Evolutionary conservation across 2,888 invertebrate genomes (phyloP).

Genomic region (Drosophila meridiana): DNA sequence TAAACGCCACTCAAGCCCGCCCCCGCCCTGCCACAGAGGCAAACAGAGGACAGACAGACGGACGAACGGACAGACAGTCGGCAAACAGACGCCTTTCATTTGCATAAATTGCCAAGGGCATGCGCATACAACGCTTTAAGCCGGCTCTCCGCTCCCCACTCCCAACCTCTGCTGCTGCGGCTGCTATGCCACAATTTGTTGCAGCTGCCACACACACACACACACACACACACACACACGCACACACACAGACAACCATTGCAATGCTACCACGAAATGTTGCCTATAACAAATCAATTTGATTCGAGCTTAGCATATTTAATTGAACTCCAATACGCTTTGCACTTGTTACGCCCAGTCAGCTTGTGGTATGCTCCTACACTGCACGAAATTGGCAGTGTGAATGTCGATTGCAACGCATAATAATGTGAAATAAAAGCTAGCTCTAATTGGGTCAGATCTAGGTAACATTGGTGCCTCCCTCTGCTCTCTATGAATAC

Average conservation of each 20-base stretch:
- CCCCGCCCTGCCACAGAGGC: not conserved
- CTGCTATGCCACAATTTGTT: slow-evolving; percentile 2
- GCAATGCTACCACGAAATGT: slow-evolving; percentile 53
- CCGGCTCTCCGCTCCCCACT: not conserved
- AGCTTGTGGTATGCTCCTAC: slow-evolving; percentile 3
- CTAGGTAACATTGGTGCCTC: not conserved
- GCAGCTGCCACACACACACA: slow-evolving; percentile 16
- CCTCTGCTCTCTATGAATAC: not conserved
- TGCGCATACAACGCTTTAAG: slow-evolving; percentile 16
- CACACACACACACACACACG: not conserved
- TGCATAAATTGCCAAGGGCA: slow-evolving; percentile 59
- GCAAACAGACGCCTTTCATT: slow-evolving; percentile 66
- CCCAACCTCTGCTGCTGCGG: not conserved
- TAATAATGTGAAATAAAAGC: not conserved
- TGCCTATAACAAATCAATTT: slow-evolving; percentile 74
- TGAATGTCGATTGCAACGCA: not conserved
- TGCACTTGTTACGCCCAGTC: slow-evolving; percentile 15
- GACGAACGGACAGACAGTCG: slow-evolving; percentile 31
- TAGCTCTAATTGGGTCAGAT: not conserved
- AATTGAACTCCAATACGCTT: slow-evolving; percentile 55
- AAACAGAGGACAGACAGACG: not conserved
- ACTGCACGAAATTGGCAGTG: slow-evolving; percentile 2
- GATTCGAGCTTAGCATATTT: slow-evolving; percentile 59
- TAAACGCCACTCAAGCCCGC: slow-evolving; percentile 33
- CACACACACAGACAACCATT: not conserved